Evolutionary conservation across 2,113 vertebrate genomes (phyloP).

Genomic region (Pygoscelis antarcticus): DNA sequence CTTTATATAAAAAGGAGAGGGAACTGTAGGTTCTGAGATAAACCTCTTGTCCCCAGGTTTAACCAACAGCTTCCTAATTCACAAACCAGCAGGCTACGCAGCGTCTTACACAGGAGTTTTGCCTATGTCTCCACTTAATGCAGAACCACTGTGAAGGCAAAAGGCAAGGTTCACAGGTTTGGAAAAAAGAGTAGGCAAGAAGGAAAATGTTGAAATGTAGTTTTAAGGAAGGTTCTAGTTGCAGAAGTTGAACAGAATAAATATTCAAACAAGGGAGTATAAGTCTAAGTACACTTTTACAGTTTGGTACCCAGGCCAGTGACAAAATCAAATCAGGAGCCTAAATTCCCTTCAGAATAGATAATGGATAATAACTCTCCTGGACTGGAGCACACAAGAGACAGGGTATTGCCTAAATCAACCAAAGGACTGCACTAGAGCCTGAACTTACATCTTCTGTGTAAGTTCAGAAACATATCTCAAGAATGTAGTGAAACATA

Average conservation of each 20-base stretch:
- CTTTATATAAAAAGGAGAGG: neutral
- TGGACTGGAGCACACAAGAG: neutral
- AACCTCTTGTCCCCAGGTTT: neutral
- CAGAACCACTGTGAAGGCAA: neutral
- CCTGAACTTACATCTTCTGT: neutral
- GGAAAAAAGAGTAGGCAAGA: neutral
- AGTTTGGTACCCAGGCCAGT: neutral
- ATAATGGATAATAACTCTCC: neutral
- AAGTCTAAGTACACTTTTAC: neutral
- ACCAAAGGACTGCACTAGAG: neutral
- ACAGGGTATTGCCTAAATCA: neutral
- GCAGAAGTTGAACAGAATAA: neutral
- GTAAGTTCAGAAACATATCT: neutral
- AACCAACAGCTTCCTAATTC: neutral
- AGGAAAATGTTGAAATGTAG: neutral
- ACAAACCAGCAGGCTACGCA: neutral
- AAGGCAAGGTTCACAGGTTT: neutral
- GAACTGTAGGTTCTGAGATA: neutral
- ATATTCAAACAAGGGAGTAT: neutral
- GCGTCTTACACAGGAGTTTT: neutral
- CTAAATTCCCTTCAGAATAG: neutral
- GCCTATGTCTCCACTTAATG: neutral
- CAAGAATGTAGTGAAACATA: neutral
- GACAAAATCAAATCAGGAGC: neutral
- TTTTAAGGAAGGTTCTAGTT: neutral